A percentile compares a stretch with the other conserved stretches of the same genome.
Evolutionary conservation across 64 coral and sea anemone species (phyloP).

Genomic region (Dendrophyllia cribrosa): DNA sequence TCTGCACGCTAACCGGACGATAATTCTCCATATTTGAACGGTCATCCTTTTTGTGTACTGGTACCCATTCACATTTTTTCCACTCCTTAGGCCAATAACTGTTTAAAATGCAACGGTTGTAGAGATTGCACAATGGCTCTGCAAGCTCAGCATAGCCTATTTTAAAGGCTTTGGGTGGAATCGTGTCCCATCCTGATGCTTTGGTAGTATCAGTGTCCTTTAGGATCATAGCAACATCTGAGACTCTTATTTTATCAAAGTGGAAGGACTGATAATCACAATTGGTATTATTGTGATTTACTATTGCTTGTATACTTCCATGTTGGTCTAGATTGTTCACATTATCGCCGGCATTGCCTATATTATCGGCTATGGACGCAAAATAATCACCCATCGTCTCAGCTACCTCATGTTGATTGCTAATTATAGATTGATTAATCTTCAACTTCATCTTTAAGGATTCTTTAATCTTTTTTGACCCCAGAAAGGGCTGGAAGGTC

Average conservation of each 20-base stretch:
- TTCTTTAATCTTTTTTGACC: slow-evolving; percentile 23
- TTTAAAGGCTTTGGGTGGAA: too few species aligned
- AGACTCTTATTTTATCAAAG: not conserved
- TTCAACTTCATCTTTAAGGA: not conserved
- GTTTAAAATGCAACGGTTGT: too few species aligned
- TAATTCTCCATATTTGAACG: too few species aligned
- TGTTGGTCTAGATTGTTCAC: slow-evolving; percentile 17
- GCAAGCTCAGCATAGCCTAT: slow-evolving; percentile 2
- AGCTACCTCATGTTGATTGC: slow-evolving; percentile 1
- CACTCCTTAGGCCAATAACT: too few species aligned
- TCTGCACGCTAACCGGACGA: too few species aligned
- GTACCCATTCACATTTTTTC: too few species aligned
- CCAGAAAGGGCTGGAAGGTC: not conserved
- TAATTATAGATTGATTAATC: slow-evolving; percentile 15
- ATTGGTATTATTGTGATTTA: slow-evolving; percentile 17
- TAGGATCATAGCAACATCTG: too few species aligned
- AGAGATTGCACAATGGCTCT: too few species aligned
- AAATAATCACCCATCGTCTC: slow-evolving; percentile 44
- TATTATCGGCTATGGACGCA: slow-evolving; percentile 16
- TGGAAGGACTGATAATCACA: slow-evolving; percentile 11
- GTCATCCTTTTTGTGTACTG: too few species aligned
- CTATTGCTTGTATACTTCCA: slow-evolving; percentile 53
- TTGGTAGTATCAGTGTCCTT: too few species aligned
- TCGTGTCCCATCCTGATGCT: too few species aligned
- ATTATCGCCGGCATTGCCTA: not conserved